Evolutionary conservation across 2,113 vertebrate genomes (phyloP).

Genomic region (Amblyornis subalaris): DNA sequence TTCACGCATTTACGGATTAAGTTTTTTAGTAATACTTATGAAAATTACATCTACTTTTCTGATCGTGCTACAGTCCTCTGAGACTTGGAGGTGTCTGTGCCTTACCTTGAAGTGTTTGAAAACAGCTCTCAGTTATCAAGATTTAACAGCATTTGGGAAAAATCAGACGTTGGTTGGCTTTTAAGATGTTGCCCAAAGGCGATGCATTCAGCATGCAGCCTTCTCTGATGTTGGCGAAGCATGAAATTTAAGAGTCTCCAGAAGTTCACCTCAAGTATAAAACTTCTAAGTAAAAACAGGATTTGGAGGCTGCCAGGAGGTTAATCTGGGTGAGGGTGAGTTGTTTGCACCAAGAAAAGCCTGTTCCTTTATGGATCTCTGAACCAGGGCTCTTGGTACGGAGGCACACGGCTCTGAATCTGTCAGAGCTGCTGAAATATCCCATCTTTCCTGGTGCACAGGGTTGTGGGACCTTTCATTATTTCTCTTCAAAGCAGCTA

Average conservation of each 20-base stretch:
- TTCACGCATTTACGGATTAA: neutral
- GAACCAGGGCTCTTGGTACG: neutral
- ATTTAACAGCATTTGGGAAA: slow-evolving; percentile 11
- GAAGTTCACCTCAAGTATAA: neutral
- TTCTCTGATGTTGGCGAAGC: neutral
- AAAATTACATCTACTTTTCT: neutral
- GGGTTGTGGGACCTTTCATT: neutral
- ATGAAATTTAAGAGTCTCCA: neutral
- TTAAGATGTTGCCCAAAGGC: slow-evolving; percentile 15
- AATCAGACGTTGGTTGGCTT: neutral
- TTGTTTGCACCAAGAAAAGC: neutral
- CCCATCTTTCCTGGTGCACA: neutral
- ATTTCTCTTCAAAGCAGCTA: neutral
- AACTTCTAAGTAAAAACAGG: neutral
- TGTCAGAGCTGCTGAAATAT: neutral
- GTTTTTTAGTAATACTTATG: neutral
- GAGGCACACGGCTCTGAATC: neutral
- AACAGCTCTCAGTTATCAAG: neutral
- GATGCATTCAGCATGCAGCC: neutral
- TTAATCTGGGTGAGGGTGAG: neutral
- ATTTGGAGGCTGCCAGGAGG: neutral
- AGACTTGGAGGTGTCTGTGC: neutral
- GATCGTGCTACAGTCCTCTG: neutral
- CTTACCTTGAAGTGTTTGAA: slow-evolving; percentile 11
- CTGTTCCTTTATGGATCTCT: neutral